A percentile compares a stretch with the other conserved stretches of the same genome.
These are phyloP conservation scores for Pelecanoides urinatrix DNA, from an alignment of 2,113 vertebrate genomes.

Conservation along the genomic window DNA sequence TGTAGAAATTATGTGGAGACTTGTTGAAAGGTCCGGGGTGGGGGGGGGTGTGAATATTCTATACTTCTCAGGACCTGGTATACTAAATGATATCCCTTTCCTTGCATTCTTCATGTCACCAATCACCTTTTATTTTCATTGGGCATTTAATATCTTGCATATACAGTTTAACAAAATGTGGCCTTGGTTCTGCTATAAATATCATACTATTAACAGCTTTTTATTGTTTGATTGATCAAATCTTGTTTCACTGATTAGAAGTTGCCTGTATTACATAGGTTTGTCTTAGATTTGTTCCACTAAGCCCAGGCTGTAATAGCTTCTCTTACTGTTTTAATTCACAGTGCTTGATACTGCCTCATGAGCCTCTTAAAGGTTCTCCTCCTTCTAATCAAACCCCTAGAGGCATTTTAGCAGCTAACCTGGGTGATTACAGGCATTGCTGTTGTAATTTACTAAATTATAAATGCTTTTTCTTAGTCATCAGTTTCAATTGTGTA, in stretches of 20 bases:
- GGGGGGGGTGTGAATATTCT: background rate
- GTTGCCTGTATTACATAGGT: background rate
- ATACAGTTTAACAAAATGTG: background rate
- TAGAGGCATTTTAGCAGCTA: conserved; percentile 25
- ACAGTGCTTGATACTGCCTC: background rate
- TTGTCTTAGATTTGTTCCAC: background rate
- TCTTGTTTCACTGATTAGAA: background rate
- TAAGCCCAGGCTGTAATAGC: background rate
- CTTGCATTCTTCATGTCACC: background rate
- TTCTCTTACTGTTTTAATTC: background rate
- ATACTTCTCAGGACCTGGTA: background rate
- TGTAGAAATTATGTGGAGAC: background rate
- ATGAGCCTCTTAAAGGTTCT: conserved; percentile 26
- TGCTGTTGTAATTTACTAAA: conserved; percentile 20
- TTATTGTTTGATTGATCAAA: background rate
- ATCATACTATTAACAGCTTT: background rate
- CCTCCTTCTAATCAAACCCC: conserved; percentile 34
- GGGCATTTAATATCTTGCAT: background rate
- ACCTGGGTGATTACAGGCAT: conserved; percentile 45
- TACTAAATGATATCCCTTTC: background rate
- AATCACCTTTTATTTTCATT: background rate
- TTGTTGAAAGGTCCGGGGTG: accelerated
- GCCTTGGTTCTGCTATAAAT: background rate
- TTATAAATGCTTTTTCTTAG: conserved; percentile 47
- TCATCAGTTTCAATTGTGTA: conserved; percentile 54